phyloP scores from a whole-genome alignment of 2,888 invertebrate genomes.

The Malthinus flaveolus region DNA sequence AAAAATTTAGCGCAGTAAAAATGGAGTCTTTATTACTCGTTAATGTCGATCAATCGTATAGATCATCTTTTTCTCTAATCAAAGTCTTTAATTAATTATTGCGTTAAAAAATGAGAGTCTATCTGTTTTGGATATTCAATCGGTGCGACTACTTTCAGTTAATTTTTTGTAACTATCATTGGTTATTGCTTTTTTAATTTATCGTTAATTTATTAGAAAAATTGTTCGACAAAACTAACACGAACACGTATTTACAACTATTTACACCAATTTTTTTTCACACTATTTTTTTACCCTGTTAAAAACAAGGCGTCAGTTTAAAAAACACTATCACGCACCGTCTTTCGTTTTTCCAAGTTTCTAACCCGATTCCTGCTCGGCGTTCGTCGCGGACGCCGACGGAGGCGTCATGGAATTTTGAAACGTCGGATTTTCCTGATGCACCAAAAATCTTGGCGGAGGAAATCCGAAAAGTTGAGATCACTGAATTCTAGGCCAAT shows the following conservation, averaged over 20 bases:
- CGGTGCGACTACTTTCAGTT: not conserved
- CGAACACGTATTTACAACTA: constrained; percentile 41
- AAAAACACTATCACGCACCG: constrained; percentile 7
- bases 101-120: no score
- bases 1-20: no score
- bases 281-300: constrained; percentile 46
- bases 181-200: no score
- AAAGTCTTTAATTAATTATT: constrained; percentile 12
- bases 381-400: constrained; percentile 52
- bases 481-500: constrained; percentile 93
- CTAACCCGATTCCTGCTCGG: constrained; percentile 47
- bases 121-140: no score
- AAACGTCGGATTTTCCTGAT: constrained; percentile 65
- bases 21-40: no score
- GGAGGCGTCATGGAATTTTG: constrained; percentile 61
- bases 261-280: constrained; percentile 39
- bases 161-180: no score
- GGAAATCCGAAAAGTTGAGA: constrained; percentile 89
- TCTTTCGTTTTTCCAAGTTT: constrained; percentile 18
- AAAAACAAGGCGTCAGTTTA: constrained; percentile 33
- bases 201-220: no score
- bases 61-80: not conserved
- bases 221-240: constrained; percentile 24
- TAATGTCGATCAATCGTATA: no score
- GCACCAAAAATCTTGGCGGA: constrained; percentile 72